phyloP scores from a whole-genome alignment of 92 coral and sea anemone species.

The Palythoa grandis region DNA sequence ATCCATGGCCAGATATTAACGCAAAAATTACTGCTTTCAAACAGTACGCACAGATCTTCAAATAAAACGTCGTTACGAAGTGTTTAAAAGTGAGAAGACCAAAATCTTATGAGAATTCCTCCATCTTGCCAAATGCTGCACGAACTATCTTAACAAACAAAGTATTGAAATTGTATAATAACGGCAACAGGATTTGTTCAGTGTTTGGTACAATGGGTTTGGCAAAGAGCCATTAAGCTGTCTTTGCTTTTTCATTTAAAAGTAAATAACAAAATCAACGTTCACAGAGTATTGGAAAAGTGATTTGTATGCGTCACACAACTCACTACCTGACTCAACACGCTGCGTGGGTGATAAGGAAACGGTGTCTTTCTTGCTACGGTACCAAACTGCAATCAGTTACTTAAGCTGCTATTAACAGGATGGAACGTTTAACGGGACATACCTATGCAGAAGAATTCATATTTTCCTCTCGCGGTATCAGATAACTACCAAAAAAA shows the following conservation, averaged over 20 bases:
- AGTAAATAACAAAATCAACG: neutral
- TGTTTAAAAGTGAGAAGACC: neutral
- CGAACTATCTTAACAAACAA: neutral
- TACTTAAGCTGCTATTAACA: too few relatives aligned
- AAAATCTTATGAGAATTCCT: neutral
- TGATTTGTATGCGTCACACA: too few relatives aligned
- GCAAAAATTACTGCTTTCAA: neutral
- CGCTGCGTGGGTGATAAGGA: too few relatives aligned
- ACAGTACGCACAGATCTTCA: neutral
- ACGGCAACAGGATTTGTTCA: neutral
- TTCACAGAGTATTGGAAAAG: too few relatives aligned
- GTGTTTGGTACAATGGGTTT: neutral
- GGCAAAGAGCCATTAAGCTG: constrained; percentile 8
- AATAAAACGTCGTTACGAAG: neutral
- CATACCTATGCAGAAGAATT: too few relatives aligned
- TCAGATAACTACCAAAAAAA: too few relatives aligned
- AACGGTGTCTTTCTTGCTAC: too few relatives aligned
- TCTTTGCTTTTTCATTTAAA: constrained; percentile 5
- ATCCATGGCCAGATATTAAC: neutral
- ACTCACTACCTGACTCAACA: too few relatives aligned
- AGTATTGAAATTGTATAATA: neutral
- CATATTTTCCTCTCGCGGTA: too few relatives aligned
- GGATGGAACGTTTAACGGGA: too few relatives aligned
- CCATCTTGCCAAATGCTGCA: neutral
- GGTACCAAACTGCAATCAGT: too few relatives aligned